These are phyloP conservation scores for Palythoa heliodiscus DNA, from an alignment of 92 coral and sea anemone species.

Conservation along the genomic window DNA sequence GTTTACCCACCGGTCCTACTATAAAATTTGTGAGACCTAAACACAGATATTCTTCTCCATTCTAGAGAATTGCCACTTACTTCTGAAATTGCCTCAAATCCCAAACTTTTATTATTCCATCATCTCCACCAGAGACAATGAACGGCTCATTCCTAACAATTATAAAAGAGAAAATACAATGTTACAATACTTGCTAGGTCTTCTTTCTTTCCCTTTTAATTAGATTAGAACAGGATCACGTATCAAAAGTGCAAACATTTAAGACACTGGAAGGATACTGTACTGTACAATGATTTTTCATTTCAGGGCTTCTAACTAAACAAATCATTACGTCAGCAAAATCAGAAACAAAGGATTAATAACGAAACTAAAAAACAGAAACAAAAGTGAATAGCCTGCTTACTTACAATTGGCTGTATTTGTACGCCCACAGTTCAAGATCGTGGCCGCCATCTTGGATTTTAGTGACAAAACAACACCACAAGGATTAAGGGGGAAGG, in stretches of 20 bases:
- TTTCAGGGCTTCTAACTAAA: background rate
- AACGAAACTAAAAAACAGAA: background rate
- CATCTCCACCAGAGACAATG: slow-evolving; percentile 95
- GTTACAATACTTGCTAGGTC: background rate
- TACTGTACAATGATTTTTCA: too few relatives aligned
- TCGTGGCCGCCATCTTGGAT: too few relatives aligned
- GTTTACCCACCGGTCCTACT: too few relatives aligned
- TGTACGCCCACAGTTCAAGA: too few relatives aligned
- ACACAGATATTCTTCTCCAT: background rate
- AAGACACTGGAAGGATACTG: too few relatives aligned
- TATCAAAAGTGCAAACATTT: too few relatives aligned
- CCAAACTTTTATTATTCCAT: slow-evolving; percentile 96
- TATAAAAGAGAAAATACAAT: background rate
- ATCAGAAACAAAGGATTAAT: background rate
- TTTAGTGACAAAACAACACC: too few relatives aligned
- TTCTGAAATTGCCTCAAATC: slow-evolving; percentile 94
- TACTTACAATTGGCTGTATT: too few relatives aligned
- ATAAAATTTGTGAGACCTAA: too few relatives aligned
- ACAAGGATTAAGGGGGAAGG: too few relatives aligned
- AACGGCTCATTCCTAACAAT: slow-evolving; percentile 88
- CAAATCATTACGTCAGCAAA: background rate
- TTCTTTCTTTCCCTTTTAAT: background rate
- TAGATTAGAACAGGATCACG: too few relatives aligned
- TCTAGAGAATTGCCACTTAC: slow-evolving; percentile 44
- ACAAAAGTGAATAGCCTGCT: too few relatives aligned